Evolutionary conservation across 30 jellyfish, hydroid and myxozoan genomes (phyloP), one percentile per base, ranked within the genome.

Genomic region (Cassiopea andromeda): DNA sequence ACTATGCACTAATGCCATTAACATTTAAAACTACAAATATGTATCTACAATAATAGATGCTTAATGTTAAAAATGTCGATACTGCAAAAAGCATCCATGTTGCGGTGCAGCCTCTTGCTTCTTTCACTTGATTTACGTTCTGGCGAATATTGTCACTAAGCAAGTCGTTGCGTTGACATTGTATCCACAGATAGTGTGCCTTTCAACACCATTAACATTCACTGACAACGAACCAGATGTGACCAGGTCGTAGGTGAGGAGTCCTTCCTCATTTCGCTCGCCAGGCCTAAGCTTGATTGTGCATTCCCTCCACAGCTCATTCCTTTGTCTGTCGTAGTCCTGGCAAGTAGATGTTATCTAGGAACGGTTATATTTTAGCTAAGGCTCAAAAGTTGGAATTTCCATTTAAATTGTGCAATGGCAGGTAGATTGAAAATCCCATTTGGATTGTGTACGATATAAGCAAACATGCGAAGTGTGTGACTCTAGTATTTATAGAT

Each of bases 251-350:
- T 79, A 70, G 7, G 88, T 12, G 75, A 54, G 64, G 54, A 79
- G 57, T 7, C 88, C 77, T 38, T 79, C 88, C 19, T 79, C 44
- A 1, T 2, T 44, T 27, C 61, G 57, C 9, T 79, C 78, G 4
- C 73, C 88, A 46, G n/a, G 60, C 19, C 48, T 50, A 73, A 79
- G 77, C 16, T 15, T 15, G 1, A 79, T 78, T 9, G 88, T 79
- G 59, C 88, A 79, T 38, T 50, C 88, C 19, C 59, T 79, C 88
- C 88, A 79, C 5, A 54, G 44, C 50, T 64, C 77, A 79, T 54
- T 13, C 2, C 77, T 44, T 59, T 64, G 75, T 47, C 88, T 57
- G 77, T 79, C 77, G 45, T 79, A 79, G 74, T 59, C 78, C 27
- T 79, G 50, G 60, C 88, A 79, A 1, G 57, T 77, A 7, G 57